Evolutionary conservation across 2,797 vertebrate genomes (phyloP).

Genomic region (Gouania willdenowi): DNA sequence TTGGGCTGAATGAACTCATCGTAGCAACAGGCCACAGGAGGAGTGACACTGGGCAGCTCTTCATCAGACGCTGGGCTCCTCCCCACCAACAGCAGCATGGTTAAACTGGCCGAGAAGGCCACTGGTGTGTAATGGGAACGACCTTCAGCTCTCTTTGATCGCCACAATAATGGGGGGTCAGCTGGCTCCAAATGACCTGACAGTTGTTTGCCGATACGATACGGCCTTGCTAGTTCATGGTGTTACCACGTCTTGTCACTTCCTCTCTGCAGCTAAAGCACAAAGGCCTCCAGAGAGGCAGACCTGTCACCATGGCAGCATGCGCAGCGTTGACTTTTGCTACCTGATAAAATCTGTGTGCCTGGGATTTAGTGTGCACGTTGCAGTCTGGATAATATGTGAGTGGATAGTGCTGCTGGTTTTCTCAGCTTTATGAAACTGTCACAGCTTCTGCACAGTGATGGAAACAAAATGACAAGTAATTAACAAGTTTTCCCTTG

Average conservation of each 20-base stretch:
- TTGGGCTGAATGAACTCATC: conserved; percentile 64
- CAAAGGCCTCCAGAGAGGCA: not conserved
- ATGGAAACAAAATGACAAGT: too few relatives aligned
- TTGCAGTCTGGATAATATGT: conserved; percentile 1
- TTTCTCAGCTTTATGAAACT: conserved; percentile 24
- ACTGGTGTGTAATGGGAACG: conserved; percentile 32
- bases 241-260: conserved; percentile 10
- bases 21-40: conserved; percentile 58
- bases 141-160: conserved; percentile 41
- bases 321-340: conserved; percentile 6
- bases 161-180: conserved; percentile 30
- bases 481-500: too few relatives aligned
- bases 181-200: conserved; percentile 17
- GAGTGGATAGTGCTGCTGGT: conserved; percentile 12
- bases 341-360: conserved; percentile 8
- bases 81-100: conserved; percentile 23
- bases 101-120: conserved; percentile 35
- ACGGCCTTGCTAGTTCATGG: too few relatives aligned
- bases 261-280: conserved; percentile 10
- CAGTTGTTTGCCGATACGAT: conserved; percentile 9
- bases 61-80: conserved; percentile 34
- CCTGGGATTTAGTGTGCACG: not conserved
- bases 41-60: conserved; percentile 50
- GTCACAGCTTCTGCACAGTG: too few relatives aligned
- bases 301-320: conserved; percentile 23